Evolutionary conservation across 2,888 invertebrate genomes (phyloP), one percentile per base, ranked within the genome.

Genomic region (Tenthredo mesomela): DNA sequence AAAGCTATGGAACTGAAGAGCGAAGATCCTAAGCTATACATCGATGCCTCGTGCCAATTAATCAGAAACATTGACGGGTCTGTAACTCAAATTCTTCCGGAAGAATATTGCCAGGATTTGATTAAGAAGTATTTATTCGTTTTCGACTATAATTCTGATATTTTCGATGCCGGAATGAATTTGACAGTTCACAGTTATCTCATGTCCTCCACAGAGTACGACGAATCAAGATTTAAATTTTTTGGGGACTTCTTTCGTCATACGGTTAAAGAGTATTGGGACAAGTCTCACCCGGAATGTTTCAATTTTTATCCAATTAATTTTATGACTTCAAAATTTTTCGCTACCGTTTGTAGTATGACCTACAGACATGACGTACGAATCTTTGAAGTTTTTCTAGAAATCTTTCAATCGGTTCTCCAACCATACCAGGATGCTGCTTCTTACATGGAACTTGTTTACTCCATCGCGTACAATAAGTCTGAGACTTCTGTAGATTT

Each of bases 71-170:
- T 90, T 40, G 25, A 71, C 29, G 15, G 5, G 0, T 3, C 40
- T 0, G 71, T 85, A 7, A 87, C 86, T n/a, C 71, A 25, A 0
- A 80, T 87, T 1, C 54, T 92, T 4, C 82, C 89, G 18, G 90
- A 91, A 1, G 86, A 90, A 18, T 87, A 89, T 25, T 85, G 86
- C 37, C 73, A 87, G 18, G 10, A 77, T 0, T 82, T 92, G 2
- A 15, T 92, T 0, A 58, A 70, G 2, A 90, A 85, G 43, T 92
- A 88, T 84, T 86, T 91, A 9, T 87, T 88, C 75, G 78, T 71
- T 6, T 54, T 85, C 10, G 83, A 82, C 1, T 77, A 85, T 12
- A 84, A 86, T 15, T 1, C 12, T 0, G 54, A 86, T 0, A 25
- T 88, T 33, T 25, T 18, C 1, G 1, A 21, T 0, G 82, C 84